phyloP scores from a whole-genome alignment of 1,140 invertebrate species.

The Temnothorax nylanderi region DNA sequence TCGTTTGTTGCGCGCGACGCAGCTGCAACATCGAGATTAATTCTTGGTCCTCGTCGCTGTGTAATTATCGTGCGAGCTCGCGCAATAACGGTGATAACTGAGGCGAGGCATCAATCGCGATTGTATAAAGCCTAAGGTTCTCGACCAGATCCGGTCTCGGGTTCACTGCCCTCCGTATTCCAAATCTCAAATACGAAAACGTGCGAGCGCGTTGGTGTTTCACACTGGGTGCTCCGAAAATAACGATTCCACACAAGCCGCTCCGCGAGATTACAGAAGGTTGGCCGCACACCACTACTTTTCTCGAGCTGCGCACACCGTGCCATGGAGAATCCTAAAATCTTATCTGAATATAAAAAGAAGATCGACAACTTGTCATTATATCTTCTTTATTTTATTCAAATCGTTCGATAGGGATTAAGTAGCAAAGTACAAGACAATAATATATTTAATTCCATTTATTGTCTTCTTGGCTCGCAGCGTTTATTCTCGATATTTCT shows the following conservation, averaged over 20 bases:
- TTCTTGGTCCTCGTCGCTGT: background rate
- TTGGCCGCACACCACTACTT: background rate
- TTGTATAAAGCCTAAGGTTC: conserved; percentile 31
- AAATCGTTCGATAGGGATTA: background rate
- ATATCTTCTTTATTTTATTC: background rate
- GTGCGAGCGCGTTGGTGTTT: background rate
- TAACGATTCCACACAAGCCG: background rate
- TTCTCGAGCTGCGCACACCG: background rate
- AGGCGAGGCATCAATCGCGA: conserved; percentile 44
- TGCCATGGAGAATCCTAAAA: background rate
- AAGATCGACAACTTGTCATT: background rate
- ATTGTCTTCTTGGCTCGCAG: no score
- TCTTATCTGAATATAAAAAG: background rate
- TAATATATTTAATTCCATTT: background rate
- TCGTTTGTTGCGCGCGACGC: background rate
- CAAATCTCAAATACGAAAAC: conserved; percentile 77
- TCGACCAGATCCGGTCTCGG: conserved; percentile 56
- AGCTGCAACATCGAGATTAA: background rate
- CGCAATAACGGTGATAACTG: conserved; percentile 22
- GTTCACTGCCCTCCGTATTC: conserved; percentile 78
- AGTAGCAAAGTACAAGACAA: background rate
- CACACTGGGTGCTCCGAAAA: conserved; percentile 39
- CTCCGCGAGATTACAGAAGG: background rate
- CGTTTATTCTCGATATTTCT: background rate
- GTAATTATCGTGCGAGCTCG: conserved; percentile 19